phyloP scores from a whole-genome alignment of 2,113 vertebrate species.

The Spea bombifrons region DNA sequence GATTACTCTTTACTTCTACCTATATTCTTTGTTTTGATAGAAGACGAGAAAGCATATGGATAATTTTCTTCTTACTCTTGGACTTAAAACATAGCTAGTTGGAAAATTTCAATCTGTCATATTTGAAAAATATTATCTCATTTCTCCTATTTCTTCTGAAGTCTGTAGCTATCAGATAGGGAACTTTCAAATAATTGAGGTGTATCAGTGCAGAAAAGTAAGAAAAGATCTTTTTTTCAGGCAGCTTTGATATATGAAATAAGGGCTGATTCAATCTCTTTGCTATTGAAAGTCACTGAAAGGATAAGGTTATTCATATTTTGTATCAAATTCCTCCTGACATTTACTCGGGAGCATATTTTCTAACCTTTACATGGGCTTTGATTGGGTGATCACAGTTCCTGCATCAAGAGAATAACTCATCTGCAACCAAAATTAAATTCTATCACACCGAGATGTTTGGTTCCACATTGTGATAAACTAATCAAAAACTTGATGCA shows the following conservation, averaged over 20 bases:
- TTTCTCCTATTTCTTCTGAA: constrained; percentile 35
- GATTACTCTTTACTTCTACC: too few species aligned
- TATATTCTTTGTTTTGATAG: too few species aligned
- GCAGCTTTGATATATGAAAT: constrained; percentile 49
- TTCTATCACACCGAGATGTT: constrained; percentile 52
- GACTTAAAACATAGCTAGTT: not conserved
- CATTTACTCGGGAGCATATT: constrained; percentile 52
- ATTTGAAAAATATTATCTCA: constrained; percentile 7
- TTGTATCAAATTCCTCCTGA: constrained; percentile 55
- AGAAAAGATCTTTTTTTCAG: constrained; percentile 43
- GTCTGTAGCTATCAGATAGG: constrained; percentile 50
- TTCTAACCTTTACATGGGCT: constrained; percentile 56
- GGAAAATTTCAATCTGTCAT: constrained; percentile 6
- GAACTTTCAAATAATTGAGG: constrained; percentile 49
- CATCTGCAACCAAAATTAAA: constrained; percentile 56
- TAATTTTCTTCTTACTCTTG: not conserved
- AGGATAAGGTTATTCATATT: constrained; percentile 54
- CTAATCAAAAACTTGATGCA: constrained; percentile 53
- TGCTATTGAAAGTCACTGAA: constrained; percentile 52
- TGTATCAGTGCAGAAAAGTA: constrained; percentile 49
- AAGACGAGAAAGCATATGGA: too few species aligned
- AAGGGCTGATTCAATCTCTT: constrained; percentile 50
- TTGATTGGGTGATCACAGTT: constrained; percentile 56
- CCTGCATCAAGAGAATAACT: constrained; percentile 49
- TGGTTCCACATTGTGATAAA: constrained; percentile 54